phyloP scores from a whole-genome alignment of 64 coral and sea anemone genomes.

The Catalaphyllia jardinei region DNA sequence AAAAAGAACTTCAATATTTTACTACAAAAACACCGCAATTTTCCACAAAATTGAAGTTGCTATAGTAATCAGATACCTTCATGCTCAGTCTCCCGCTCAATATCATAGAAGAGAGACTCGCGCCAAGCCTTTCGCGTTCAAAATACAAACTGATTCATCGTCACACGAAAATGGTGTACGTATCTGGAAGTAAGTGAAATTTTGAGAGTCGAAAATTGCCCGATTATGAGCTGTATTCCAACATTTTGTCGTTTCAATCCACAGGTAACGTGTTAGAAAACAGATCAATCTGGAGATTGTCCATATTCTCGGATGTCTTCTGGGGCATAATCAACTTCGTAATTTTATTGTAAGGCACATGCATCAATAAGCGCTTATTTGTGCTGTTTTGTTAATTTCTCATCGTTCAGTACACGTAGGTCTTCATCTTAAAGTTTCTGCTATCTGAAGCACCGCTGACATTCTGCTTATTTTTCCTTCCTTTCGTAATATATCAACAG shows the following conservation, averaged over 20 bases:
- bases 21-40: conserved; percentile 40
- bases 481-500: not conserved
- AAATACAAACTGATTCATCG: conserved; percentile 23
- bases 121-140: conserved; percentile 20
- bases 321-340: conserved; percentile 69
- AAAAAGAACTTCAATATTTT: not conserved
- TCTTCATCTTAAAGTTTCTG: not conserved
- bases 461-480: not conserved
- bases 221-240: not conserved
- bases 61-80: conserved; percentile 23
- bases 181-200: conserved; percentile 44
- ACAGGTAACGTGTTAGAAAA: conserved; percentile 66
- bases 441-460: not conserved
- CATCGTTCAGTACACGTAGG: too few relatives aligned
- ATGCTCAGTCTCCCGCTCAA: not conserved
- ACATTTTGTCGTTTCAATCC: not conserved
- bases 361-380: too few relatives aligned
- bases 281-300: conserved; percentile 72
- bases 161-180: conserved; percentile 47
- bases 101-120: conserved; percentile 10
- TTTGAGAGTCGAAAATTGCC: not conserved
- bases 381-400: too few relatives aligned
- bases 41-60: not conserved
- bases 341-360: conserved; percentile 58
- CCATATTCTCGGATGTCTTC: conserved; percentile 62